phyloP scores from a whole-genome alignment of 2,797 vertebrate species.

The Ammospiza maritima region DNA sequence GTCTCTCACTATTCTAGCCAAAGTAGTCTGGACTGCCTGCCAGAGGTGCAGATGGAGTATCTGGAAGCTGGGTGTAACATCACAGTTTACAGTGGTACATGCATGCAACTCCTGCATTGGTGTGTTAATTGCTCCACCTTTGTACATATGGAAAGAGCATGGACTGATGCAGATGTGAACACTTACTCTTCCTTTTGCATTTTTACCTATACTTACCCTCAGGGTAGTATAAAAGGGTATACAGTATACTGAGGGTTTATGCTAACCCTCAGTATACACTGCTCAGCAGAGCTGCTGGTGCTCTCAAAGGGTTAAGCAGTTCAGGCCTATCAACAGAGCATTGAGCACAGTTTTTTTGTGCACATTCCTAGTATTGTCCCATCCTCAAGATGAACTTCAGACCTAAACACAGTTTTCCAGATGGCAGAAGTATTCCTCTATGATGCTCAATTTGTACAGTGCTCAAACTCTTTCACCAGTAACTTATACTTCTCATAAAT shows the following conservation, averaged over 20 bases:
- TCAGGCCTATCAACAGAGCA: neutral
- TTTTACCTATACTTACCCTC: neutral
- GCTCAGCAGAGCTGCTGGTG: neutral
- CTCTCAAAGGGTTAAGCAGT: neutral
- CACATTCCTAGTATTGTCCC: neutral
- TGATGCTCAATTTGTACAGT: neutral
- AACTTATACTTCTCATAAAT: neutral
- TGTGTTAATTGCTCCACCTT: neutral
- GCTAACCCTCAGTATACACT: neutral
- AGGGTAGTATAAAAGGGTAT: too few relatives aligned
- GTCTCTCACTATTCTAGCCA: neutral
- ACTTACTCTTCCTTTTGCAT: neutral
- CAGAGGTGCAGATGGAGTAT: neutral
- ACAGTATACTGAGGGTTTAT: too few relatives aligned
- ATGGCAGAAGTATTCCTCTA: neutral
- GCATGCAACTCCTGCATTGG: fast-evolving
- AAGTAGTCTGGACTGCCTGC: neutral
- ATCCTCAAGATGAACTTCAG: neutral
- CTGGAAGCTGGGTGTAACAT: neutral
- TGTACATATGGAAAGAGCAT: fast-evolving
- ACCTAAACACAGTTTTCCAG: neutral
- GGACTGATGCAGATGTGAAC: neutral
- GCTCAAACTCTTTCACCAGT: neutral
- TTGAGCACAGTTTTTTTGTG: neutral
- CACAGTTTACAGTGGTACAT: neutral